Evolutionary conservation across 2,797 vertebrate species (phyloP).

Genomic region (Spinibarbus caldwelli): DNA sequence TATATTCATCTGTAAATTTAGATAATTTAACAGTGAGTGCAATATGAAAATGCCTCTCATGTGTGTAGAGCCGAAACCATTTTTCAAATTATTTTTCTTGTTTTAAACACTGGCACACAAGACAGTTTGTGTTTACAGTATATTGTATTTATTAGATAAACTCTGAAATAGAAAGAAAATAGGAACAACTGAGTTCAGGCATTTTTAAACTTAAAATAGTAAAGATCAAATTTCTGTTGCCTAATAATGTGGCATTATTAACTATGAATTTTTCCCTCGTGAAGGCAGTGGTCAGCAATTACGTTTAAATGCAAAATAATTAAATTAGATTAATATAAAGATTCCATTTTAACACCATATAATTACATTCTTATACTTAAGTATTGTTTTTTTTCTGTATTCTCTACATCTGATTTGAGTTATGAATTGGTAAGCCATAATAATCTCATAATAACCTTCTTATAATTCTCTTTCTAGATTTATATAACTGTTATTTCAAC

Average conservation of each 20-base stretch:
- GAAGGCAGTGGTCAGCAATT: not conserved
- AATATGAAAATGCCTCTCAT: not conserved
- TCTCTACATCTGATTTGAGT: not conserved
- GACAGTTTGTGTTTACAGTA: too few relatives aligned
- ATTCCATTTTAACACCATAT: not conserved
- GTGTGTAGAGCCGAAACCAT: not conserved
- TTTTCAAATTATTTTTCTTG: not conserved
- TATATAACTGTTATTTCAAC: not conserved
- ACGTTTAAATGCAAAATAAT: not conserved
- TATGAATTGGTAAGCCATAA: not conserved
- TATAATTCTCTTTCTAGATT: not conserved
- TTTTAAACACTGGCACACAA: not conserved
- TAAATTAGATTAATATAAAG: not conserved
- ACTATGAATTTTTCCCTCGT: not conserved
- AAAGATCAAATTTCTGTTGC: not conserved
- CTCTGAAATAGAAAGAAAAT: not conserved
- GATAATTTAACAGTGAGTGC: not conserved
- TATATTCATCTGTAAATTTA: not conserved
- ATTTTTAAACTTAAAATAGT: not conserved
- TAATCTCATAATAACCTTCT: not conserved
- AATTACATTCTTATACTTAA: not conserved
- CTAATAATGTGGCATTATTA: not conserved
- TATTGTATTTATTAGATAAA: constrained; percentile 7
- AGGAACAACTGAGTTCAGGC: not conserved
- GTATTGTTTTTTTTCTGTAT: not conserved